Evolutionary conservation across 2,113 vertebrate species (phyloP), one percentile per base, ranked within the genome.

Genomic region (Nycticorax nycticorax): DNA sequence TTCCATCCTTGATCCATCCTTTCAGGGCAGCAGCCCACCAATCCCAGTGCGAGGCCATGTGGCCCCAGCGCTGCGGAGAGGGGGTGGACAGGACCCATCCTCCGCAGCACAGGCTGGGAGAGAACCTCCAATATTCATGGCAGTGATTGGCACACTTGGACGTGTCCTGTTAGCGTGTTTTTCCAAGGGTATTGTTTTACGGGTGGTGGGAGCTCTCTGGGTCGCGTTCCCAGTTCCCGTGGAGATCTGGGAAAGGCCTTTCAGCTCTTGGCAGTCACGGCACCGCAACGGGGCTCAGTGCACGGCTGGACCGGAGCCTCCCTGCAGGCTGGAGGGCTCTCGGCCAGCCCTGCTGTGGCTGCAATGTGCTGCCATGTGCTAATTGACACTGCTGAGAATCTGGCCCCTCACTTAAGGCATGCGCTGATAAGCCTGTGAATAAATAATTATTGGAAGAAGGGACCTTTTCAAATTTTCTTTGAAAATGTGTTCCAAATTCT

Each of bases 311-410:
- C 48, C 37, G 1, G 53, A 66, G 45, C 63, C 47, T 73, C 57
- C 66, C 92, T 43, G 77, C 62, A 32, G 81, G 53, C 33, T 52
- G 71, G 37, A 80, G 66, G 85, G 91, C 87, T 89, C 41, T 53
- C 1, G 3, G 79, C 93, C 95, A 96, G 82, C 85, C 12, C 78
- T 90, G 85, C 85, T 81, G 80, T 0, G 0, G 32, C 74, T 57
- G n/a, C 47, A 71, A 1, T 5, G 35, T 32, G 67, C 69, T 94
- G 79, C 88, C 79, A 18, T 41, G 83, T 72, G 88, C 90, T 94
- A 92, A 96, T 64, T 95, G 96, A 79, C 79, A 84, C 88, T 86
- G 75, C 92, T 68, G 92, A 74, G 88, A 71, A 64, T 33, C 79
- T 94, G 76, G 63, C 88, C 83, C 24, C 43, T 86, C 82, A 27